A percentile compares a stretch with the other conserved stretches of the same genome.
Evolutionary conservation across 2,888 invertebrate species (phyloP).

Genomic region (Coenonympha arcania): DNA sequence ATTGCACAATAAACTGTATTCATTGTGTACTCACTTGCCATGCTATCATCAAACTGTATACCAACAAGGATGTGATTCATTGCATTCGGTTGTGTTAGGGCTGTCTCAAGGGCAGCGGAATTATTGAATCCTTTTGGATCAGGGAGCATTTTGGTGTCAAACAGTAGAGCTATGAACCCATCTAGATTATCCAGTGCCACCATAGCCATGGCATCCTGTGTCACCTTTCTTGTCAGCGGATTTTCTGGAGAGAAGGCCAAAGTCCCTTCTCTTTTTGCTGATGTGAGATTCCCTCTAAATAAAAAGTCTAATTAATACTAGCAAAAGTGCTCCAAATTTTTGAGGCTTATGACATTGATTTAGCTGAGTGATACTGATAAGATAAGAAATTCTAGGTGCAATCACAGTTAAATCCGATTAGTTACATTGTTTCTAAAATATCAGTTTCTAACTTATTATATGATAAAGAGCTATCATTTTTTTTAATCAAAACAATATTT

Average conservation of each 20-base stretch:
- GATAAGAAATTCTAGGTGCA: neutral
- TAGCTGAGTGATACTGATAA: too few species aligned
- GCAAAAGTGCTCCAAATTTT: neutral
- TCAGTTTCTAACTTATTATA: too few species aligned
- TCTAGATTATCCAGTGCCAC: slow-evolving; percentile 61
- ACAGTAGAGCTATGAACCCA: slow-evolving; percentile 50
- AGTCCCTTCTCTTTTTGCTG: slow-evolving; percentile 52
- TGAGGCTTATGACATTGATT: neutral
- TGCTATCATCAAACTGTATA: slow-evolving; percentile 61
- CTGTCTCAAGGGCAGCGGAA: slow-evolving; percentile 52
- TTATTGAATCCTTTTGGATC: slow-evolving; percentile 58
- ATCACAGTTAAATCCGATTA: neutral
- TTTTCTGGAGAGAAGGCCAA: slow-evolving; percentile 66
- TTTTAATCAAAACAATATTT: too few species aligned
- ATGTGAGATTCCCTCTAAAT: slow-evolving; percentile 54
- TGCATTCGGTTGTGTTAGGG: slow-evolving; percentile 57
- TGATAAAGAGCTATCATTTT: too few species aligned
- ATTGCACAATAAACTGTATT: neutral
- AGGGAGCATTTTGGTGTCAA: slow-evolving; percentile 55
- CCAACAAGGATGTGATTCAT: slow-evolving; percentile 64
- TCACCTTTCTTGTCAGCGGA: slow-evolving; percentile 52
- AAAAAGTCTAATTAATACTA: slow-evolving; percentile 2
- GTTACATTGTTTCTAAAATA: too few species aligned
- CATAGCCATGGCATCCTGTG: slow-evolving; percentile 54
- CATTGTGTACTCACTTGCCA: slow-evolving; percentile 55